phyloP scores from a whole-genome alignment of 2,113 vertebrate species.

The Chauna torquata region DNA sequence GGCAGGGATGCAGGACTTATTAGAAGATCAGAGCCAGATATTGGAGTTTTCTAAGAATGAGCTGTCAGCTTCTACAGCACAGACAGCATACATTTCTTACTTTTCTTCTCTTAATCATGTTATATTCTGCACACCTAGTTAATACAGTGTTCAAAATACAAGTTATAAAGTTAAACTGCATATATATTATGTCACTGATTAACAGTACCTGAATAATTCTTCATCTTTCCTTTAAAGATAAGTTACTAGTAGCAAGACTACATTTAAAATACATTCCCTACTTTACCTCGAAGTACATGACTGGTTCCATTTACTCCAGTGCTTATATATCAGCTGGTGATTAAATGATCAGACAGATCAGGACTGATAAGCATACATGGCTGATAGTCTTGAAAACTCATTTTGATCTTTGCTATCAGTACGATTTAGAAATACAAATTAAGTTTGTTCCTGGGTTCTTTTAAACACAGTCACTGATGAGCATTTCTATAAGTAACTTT shows the following conservation, averaged over 20 bases:
- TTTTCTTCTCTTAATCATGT: background rate
- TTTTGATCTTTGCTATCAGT: background rate
- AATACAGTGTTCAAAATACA: background rate
- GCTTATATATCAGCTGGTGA: background rate
- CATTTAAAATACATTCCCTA: background rate
- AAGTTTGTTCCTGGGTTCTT: background rate
- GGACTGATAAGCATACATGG: background rate
- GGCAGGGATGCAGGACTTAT: background rate
- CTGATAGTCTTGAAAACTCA: background rate
- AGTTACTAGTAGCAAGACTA: background rate
- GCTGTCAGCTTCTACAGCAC: background rate
- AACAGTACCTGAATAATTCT: background rate
- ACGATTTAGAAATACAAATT: background rate
- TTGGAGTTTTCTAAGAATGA: background rate
- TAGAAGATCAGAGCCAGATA: background rate
- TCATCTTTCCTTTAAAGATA: background rate
- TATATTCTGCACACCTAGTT: background rate
- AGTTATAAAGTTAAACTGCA: background rate
- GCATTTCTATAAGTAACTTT: background rate
- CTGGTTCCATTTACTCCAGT: background rate
- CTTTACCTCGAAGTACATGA: background rate
- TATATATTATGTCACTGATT: background rate
- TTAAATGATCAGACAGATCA: background rate
- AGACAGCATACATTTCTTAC: background rate
- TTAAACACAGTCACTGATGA: background rate